phyloP scores from a whole-genome alignment of 2,113 vertebrate genomes.

The Lontra canadensis region DNA sequence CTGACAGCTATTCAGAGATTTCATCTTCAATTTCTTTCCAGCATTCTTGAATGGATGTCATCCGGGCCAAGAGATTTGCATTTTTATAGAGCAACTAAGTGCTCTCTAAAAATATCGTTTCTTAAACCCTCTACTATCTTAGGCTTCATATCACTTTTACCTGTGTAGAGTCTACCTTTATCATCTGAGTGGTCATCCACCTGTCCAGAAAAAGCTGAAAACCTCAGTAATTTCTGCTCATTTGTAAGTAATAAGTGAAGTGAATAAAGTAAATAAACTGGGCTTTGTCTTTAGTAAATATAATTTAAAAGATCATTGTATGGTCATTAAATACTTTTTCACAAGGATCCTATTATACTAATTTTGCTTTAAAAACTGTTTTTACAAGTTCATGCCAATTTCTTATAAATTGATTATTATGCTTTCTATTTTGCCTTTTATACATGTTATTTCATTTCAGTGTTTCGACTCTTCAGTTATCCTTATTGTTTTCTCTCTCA shows the following conservation, averaged over 20 bases:
- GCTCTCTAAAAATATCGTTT: conserved; percentile 42
- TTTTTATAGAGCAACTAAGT: conserved; percentile 49
- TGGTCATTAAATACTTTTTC: background rate
- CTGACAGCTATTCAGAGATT: conserved; percentile 33
- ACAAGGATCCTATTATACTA: background rate
- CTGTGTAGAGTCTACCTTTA: background rate
- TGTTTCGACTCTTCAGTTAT: background rate
- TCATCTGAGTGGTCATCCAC: background rate
- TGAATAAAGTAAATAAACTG: background rate
- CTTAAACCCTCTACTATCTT: background rate
- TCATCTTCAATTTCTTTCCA: conserved; percentile 58
- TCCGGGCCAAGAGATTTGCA: conserved; percentile 32
- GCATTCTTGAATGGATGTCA: conserved; percentile 47
- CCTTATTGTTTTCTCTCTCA: background rate
- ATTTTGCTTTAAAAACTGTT: background rate
- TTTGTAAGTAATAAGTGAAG: background rate
- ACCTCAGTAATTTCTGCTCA: background rate
- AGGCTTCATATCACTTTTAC: background rate
- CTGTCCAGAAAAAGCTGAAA: background rate
- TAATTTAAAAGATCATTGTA: background rate
- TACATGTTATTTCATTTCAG: background rate
- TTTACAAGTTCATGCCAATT: background rate
- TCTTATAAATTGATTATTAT: background rate
- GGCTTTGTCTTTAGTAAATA: background rate
- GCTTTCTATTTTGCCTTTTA: background rate